A percentile compares a stretch with the other conserved stretches of the same genome.
These are phyloP conservation scores for Parthenolecanium corni DNA, from an alignment of 2,888 invertebrate species.

Conservation along the genomic window DNA sequence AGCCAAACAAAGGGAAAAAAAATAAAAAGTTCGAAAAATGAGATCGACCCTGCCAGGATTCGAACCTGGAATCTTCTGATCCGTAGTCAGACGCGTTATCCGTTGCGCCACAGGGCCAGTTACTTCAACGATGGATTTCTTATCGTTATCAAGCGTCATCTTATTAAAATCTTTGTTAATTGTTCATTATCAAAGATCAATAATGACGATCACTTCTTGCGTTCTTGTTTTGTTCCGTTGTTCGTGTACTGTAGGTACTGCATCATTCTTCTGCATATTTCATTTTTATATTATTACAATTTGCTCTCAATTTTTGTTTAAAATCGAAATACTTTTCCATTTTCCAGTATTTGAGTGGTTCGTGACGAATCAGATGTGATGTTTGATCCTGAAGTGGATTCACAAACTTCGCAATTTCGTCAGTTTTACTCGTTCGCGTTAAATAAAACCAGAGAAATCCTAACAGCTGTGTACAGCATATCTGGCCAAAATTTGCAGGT, in stretches of 20 bases:
- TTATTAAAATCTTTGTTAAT: too few relatives aligned
- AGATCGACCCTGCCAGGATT: slow-evolving; percentile 36
- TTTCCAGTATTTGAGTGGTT: too few relatives aligned
- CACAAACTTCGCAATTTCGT: neutral
- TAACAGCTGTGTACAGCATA: neutral
- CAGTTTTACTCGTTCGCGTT: neutral
- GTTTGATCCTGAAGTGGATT: slow-evolving; percentile 7
- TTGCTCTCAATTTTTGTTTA: too few relatives aligned
- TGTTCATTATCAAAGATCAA: too few relatives aligned
- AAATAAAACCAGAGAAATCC: neutral
- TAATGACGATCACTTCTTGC: too few relatives aligned
- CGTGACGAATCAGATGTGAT: slow-evolving; percentile 1
- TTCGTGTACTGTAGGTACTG: too few relatives aligned
- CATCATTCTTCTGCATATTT: too few relatives aligned
- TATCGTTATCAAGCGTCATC: too few relatives aligned
- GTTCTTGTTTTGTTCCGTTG: too few relatives aligned
- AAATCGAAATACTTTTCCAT: too few relatives aligned
- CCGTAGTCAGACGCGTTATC: slow-evolving; percentile 38
- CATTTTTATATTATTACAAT: too few relatives aligned
- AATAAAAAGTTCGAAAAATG: slow-evolving; percentile 7
- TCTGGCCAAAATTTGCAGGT: slow-evolving; percentile 1
- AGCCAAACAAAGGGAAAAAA: neutral
- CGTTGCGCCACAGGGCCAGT: slow-evolving; percentile 37
- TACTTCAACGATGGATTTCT: too few relatives aligned
- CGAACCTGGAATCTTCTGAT: slow-evolving; percentile 38